These are phyloP conservation scores for Drosophila elegans DNA, from an alignment of 1,140 invertebrate genomes.

Conservation along the genomic window DNA sequence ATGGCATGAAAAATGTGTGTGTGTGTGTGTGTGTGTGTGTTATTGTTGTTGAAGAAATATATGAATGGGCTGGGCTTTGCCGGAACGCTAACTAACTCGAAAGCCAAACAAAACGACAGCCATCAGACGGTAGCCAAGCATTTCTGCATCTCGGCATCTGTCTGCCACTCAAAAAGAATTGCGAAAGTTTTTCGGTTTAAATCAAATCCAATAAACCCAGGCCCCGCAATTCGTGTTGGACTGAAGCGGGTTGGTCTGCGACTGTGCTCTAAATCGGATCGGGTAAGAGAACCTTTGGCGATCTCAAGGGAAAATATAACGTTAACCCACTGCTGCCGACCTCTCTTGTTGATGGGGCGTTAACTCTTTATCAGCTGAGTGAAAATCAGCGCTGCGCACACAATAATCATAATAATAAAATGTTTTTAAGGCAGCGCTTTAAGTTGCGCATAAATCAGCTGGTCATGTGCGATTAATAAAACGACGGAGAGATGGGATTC, in stretches of 20 bases:
- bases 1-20: conserved; percentile 65
- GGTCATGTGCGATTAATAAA: conserved; percentile 83
- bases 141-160: conserved; percentile 10
- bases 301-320: conserved; percentile 16
- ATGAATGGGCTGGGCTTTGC: conserved; percentile 27
- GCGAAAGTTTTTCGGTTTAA: conserved; percentile 48
- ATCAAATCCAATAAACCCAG: conserved; percentile 27
- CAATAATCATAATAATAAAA: conserved; percentile 79
- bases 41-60: conserved; percentile 7
- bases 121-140: conserved; percentile 72
- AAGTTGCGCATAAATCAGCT: conserved; percentile 77
- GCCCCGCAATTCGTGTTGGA: conserved; percentile 16
- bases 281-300: conserved; percentile 2
- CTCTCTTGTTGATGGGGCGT: conserved; percentile 53
- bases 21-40: conserved; percentile 30
- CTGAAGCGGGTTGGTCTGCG: conserved; percentile 16
- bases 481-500: conserved; percentile 35
- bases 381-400: conserved; percentile 63
- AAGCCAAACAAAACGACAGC: conserved; percentile 80
- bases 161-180: conserved; percentile 56
- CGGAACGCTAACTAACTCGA: conserved; percentile 69
- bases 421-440: conserved; percentile 77
- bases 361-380: conserved; percentile 77
- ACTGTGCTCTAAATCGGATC: conserved; percentile 6
- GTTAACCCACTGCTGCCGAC: conserved; percentile 14